Conservation (phyloP, 2,888 invertebrate genomes). For the Caenorhabditis sinica region DNA sequence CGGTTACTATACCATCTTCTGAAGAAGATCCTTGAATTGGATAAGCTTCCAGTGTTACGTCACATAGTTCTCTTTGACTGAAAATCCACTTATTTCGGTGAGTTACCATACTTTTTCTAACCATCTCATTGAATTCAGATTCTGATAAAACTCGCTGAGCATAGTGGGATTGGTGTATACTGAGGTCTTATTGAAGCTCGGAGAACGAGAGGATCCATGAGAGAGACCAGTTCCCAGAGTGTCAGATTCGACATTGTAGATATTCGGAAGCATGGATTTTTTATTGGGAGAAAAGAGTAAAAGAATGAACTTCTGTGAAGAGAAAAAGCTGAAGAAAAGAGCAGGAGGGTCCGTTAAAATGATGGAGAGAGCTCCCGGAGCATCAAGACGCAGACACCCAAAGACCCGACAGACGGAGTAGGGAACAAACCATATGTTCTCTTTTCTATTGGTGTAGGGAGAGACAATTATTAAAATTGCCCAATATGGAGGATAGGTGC, state of each 20-base stretch:
- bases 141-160: slow-evolving; percentile 60
- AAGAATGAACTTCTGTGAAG: slow-evolving; percentile 27
- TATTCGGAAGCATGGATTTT: slow-evolving; percentile 43
- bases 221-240: slow-evolving; percentile 32
- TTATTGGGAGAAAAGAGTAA: not conserved
- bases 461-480: not conserved
- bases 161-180: slow-evolving; percentile 59
- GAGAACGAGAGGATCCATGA: slow-evolving; percentile 57
- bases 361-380: slow-evolving; percentile 32
- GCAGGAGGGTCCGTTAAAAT: slow-evolving; percentile 43
- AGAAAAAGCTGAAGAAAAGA: slow-evolving; percentile 9
- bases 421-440: slow-evolving; percentile 49
- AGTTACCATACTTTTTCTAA: too few species aligned
- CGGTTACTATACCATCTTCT: slow-evolving; percentile 41
- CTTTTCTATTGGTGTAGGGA: slow-evolving; percentile 9
- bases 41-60: slow-evolving; percentile 61
- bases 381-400: slow-evolving; percentile 49
- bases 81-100: slow-evolving; percentile 8
- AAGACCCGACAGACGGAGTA: slow-evolving; percentile 40
- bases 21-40: slow-evolving; percentile 25
- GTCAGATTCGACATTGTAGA: slow-evolving; percentile 56
- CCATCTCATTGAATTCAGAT: slow-evolving; percentile 58
- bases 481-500: too few species aligned
- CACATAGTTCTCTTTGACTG: slow-evolving; percentile 59
- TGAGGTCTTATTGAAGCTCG: slow-evolving; percentile 43